A percentile compares a stretch with the other conserved stretches of the same genome.
These are phyloP conservation scores for Tragelaphus buxtoni DNA, from an alignment of 2,113 vertebrate species.

Conservation along the genomic window DNA sequence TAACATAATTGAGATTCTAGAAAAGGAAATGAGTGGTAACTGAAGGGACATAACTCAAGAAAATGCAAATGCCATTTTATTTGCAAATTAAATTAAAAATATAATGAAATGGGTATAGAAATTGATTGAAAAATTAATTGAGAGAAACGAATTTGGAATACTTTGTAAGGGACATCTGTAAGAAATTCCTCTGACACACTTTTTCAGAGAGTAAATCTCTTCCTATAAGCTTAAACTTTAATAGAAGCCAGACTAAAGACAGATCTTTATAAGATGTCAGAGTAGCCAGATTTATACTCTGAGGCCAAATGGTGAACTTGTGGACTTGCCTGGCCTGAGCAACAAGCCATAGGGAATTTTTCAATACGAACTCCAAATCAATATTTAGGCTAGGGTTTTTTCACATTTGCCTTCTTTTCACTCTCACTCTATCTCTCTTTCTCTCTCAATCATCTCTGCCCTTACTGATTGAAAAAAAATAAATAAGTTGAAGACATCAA, in stretches of 20 bases:
- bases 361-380: neutral
- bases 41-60: constrained; percentile 35
- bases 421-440: neutral
- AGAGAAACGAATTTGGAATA: constrained; percentile 44
- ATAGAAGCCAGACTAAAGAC: neutral
- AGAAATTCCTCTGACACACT: neutral
- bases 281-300: neutral
- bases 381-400: neutral
- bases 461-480: neutral
- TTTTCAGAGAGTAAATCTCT: neutral
- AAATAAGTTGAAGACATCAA: neutral
- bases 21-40: constrained; percentile 42
- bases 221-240: neutral
- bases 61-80: constrained; percentile 46
- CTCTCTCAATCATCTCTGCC: neutral
- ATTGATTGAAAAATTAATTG: constrained; percentile 56
- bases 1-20: constrained; percentile 66
- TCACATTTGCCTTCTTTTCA: neutral
- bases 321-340: neutral
- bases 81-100: constrained; percentile 71
- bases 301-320: neutral
- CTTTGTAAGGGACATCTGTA: neutral
- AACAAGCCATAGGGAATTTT: neutral
- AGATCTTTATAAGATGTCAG: neutral
- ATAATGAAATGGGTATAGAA: constrained; percentile 36